phyloP scores from a whole-genome alignment of 2,888 invertebrate genomes.

The Drosophila yooni region DNA sequence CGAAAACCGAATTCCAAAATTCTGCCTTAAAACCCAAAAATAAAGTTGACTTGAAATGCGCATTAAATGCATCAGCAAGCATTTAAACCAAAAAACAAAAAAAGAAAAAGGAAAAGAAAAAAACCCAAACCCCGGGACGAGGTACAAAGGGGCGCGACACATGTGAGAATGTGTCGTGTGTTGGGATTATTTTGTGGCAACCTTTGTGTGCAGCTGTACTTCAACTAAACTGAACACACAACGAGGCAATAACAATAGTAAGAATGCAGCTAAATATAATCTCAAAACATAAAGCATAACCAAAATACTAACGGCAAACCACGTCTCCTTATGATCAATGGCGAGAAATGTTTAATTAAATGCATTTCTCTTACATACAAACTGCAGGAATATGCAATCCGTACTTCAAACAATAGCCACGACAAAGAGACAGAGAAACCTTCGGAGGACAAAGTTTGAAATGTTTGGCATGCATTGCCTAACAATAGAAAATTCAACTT shows the following conservation, averaged over 20 bases:
- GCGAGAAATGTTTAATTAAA: constrained; percentile 29
- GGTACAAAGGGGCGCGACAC: constrained; percentile 43
- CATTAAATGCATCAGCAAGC: constrained; percentile 61
- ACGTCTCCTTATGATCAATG: constrained; percentile 39
- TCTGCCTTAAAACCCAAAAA: constrained; percentile 24
- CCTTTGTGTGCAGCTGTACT: constrained; percentile 37
- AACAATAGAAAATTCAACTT: not conserved
- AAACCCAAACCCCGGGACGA: constrained; percentile 2
- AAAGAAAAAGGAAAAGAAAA: not conserved
- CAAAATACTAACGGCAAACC: constrained; percentile 7
- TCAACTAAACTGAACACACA: constrained; percentile 18
- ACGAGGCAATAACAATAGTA: constrained; percentile 56
- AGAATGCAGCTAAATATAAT: constrained; percentile 63
- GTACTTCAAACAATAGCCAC: not conserved
- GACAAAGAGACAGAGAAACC: not conserved
- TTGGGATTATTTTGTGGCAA: constrained; percentile 71
- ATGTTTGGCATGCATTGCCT: not conserved
- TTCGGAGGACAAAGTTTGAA: not conserved
- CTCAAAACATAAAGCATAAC: constrained; percentile 5
- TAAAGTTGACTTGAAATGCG: constrained; percentile 60
- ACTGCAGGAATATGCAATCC: not conserved
- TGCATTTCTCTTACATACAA: constrained; percentile 19
- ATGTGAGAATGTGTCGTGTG: constrained; percentile 66
- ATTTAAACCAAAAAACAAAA: constrained; percentile 11
- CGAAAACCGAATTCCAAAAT: constrained; percentile 6